phyloP scores from a whole-genome alignment of 2,797 vertebrate species.

The Monodelphis domestica region DNA sequence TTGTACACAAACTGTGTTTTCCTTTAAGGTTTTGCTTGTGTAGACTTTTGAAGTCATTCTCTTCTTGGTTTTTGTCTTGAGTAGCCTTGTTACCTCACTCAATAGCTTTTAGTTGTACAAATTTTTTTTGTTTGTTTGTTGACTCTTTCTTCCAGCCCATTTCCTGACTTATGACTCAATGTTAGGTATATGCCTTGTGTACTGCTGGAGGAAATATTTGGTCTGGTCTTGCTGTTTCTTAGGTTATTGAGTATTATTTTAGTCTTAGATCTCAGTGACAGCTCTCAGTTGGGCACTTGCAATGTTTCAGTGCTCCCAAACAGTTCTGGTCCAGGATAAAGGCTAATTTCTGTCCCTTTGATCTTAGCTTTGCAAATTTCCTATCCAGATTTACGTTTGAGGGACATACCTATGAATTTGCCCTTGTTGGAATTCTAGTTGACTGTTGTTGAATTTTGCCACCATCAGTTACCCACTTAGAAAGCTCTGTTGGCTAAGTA shows the following conservation, averaged over 20 bases:
- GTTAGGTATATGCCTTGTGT: not conserved
- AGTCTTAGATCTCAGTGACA: not conserved
- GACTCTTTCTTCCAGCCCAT: not conserved
- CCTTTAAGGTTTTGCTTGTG: not conserved
- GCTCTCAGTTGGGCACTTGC: no score
- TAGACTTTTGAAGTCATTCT: not conserved
- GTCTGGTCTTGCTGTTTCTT: not conserved
- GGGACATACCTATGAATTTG: not conserved
- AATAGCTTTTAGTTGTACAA: not conserved
- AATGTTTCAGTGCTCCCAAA: not conserved
- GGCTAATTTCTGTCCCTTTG: not conserved
- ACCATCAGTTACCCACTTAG: not conserved
- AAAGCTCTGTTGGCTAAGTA: not conserved
- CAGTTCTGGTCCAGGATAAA: not conserved
- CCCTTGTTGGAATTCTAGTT: not conserved
- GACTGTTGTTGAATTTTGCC: not conserved
- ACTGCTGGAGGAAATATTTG: not conserved
- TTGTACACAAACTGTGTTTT: not conserved
- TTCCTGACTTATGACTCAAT: not conserved
- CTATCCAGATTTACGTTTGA: not conserved
- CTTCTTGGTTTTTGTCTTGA: not conserved
- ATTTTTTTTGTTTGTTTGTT: not conserved
- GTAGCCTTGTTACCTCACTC: not conserved
- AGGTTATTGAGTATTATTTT: not conserved
- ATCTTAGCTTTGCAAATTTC: not conserved